Evolutionary conservation across 2,797 vertebrate species (phyloP).

Genomic region (Calcarius lapponicus): DNA sequence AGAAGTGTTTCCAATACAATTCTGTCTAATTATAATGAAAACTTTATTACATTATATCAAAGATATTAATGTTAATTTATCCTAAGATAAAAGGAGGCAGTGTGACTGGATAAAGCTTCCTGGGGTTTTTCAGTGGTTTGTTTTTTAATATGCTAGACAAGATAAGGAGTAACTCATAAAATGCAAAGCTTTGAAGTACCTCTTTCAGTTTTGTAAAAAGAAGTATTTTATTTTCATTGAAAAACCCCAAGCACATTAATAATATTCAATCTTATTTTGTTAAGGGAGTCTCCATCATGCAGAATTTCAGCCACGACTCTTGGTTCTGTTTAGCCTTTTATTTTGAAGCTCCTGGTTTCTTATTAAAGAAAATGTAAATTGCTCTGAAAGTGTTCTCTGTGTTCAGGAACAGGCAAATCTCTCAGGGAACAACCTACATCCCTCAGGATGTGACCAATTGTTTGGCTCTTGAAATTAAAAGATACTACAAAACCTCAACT

Average conservation of each 20-base stretch:
- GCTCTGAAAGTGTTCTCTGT: neutral
- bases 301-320: neutral
- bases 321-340: constrained; percentile 14
- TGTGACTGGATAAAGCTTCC: neutral
- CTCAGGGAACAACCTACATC: constrained; percentile 53
- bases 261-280: constrained; percentile 1
- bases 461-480: constrained; percentile 59
- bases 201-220: neutral
- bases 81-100: neutral
- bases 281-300: neutral
- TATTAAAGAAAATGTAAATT: constrained; percentile 66
- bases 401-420: constrained; percentile 34
- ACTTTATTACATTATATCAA: neutral
- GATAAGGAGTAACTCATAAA: neutral
- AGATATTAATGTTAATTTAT: neutral
- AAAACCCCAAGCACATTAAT: neutral
- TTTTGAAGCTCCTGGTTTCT: constrained; percentile 49
- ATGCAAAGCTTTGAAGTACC: neutral
- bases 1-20: neutral
- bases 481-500: constrained; percentile 14
- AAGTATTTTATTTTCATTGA: neutral
- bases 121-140: neutral
- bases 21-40: neutral
- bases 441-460: constrained; percentile 63
- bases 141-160: neutral